Base-by-base conservation (phyloP, 2,113 vertebrate species). In the Panurus biarmicus region DNA sequence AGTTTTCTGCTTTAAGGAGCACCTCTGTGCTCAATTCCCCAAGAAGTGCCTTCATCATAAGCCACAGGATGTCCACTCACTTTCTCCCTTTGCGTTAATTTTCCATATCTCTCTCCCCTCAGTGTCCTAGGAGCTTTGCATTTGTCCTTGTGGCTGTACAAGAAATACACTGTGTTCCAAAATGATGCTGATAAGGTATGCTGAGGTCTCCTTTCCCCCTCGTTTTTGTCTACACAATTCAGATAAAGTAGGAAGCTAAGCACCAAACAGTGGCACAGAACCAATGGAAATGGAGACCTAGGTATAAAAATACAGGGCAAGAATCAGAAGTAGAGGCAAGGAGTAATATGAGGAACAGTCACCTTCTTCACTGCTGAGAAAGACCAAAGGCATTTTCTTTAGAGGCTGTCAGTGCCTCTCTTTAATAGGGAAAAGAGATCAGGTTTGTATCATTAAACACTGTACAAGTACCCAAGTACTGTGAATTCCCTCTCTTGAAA, bases 341-440 rank as follows among this genome's bases (percentile, higher is more conserved):
- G 72, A 86, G 93, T 94, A 95, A 97, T 86, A 74, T 48, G 85
- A 96, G 89, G 64, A 95, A 50, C 62, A 94, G 71, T 85, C 74
- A 95, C 85, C 85, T 95, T 87, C 38, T 77, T 82, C 64, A 69
- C 13, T 86, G 60, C 69, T 58, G 50, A 70, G 73, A 90, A 91
- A 44, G 54, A 85, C 66, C 50, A 51, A 64, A 65, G 58, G 29
- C 12, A 74, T 66, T 85, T 89, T 73, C 78, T 67, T 70, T 18
- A 76, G 6, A 91, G 31, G 29, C 25, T 62, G 9, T 20, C 54
- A 73, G 25, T 74, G 33, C 42, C n/a, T 53, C 40, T 87, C 57
- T 71, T 67, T 62, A 69, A 82, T 1, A 81, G n/a, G 35, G 26
- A 82, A 87, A 92, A 73, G n/a, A 81, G 21, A 54, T 62, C 58